A percentile compares a stretch with the other conserved stretches of the same genome.
Evolutionary conservation across 2,888 invertebrate species (phyloP).

Genomic region (Gastracanthus pulcherrimus): DNA sequence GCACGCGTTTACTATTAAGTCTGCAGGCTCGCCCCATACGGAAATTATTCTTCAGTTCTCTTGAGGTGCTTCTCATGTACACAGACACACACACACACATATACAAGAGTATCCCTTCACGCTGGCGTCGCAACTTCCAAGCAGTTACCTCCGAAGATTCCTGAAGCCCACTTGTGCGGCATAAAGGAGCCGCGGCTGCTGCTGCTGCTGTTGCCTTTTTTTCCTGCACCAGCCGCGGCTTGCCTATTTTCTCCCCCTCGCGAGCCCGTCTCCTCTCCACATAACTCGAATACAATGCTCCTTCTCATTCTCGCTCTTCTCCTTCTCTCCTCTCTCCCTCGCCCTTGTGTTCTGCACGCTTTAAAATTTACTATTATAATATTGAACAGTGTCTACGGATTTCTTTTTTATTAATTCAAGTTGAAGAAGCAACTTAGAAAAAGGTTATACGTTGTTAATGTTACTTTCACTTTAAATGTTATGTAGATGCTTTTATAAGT

Average conservation of each 20-base stretch:
- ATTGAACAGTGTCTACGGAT: not conserved
- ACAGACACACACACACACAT: not conserved
- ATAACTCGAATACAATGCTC: constrained; percentile 20
- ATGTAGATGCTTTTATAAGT: too few relatives aligned
- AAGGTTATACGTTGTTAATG: not conserved
- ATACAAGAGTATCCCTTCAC: not conserved
- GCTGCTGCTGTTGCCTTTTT: too few relatives aligned
- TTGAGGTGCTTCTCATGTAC: constrained; percentile 2
- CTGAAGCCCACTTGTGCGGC: constrained; percentile 30
- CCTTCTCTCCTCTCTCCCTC: not conserved
- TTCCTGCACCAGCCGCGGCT: not conserved
- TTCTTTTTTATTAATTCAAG: not conserved
- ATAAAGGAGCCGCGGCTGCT: constrained; percentile 6
- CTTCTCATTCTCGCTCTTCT: constrained; percentile 13
- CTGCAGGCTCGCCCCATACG: not conserved
- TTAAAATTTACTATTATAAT: constrained; percentile 31
- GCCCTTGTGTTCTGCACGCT: constrained; percentile 3
- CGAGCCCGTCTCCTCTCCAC: not conserved
- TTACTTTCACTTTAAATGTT: too few relatives aligned
- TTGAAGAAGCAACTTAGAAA: not conserved
- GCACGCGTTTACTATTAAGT: not conserved
- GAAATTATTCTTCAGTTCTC: not conserved
- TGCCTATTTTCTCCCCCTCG: constrained; percentile 32
- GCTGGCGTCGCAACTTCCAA: constrained; percentile 14
- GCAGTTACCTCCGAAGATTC: constrained; percentile 29